Base-by-base conservation (phyloP, 92 coral and sea anemone species). In the Epizoanthus scotinus region DNA sequence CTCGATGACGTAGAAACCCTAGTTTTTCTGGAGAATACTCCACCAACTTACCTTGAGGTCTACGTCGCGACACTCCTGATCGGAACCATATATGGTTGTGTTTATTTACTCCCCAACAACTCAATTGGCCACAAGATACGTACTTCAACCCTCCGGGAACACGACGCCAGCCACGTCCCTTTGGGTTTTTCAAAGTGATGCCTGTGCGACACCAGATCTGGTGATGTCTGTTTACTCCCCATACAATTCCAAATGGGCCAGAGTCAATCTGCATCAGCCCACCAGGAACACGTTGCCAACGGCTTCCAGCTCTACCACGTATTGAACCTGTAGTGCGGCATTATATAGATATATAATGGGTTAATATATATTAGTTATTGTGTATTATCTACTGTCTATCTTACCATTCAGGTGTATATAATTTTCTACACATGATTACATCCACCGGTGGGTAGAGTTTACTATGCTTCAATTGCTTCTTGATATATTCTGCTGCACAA, bases 211-310 rank as follows among this genome's bases (percentile, higher is more conserved):
- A 85, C 20, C 54, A 62, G 60, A 85, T 78, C 13, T 62, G 63
- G 13, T 55, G 64, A 36, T 64, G 18, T 55, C n/a, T 77, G 71
- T 59, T 85, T 24, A 85, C 63, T 69, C 88, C 88, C 75, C 88
- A 85, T 10, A 85, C 73, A 2, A 78, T 26, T 29, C 88, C 88
- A 5, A 85, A 67, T 8, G 88, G 84, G 1, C 88, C 88, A n/a
- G 88, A 85, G 57, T 85, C 88, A 20, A 85, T 70, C 9, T 85
- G 88, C 52, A 27, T 70, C 42, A 85, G 62, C 9, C 20, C 27
- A 8, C 77, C 80, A 5, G 50, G 22, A 74, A 57, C 24, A 12
- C 54, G 80, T 5, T 34, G 40, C 40, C 40, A 34, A 34, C 40
- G 40, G 40, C 5, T 34, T 34, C 40, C 40, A 34, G 40, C 40